These are phyloP conservation scores for Mus spretus DNA, from an alignment of 2,797 vertebrate species.

Conservation along the genomic window DNA sequence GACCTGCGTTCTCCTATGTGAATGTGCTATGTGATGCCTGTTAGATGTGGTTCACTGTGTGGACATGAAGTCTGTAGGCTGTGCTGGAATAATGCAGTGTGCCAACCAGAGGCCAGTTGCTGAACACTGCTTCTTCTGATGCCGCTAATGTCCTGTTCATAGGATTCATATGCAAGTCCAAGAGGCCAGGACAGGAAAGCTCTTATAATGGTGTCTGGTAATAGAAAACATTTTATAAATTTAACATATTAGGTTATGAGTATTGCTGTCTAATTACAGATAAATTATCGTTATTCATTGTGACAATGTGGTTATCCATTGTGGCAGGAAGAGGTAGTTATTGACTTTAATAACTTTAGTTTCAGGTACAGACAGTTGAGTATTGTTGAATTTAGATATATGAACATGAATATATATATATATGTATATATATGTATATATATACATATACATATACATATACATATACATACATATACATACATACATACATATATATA, in stretches of 20 bases:
- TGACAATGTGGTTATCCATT: background rate
- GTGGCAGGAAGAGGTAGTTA: slow-evolving; percentile 34
- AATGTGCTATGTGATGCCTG: background rate
- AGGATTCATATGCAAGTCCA: background rate
- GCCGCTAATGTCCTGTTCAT: background rate
- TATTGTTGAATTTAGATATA: background rate
- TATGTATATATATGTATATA: background rate
- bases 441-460: no score
- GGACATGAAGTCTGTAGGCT: background rate
- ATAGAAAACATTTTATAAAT: slow-evolving; percentile 11
- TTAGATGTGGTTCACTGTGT: background rate
- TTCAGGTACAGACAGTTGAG: background rate
- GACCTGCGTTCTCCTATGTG: background rate
- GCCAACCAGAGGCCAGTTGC: background rate
- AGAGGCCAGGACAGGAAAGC: background rate
- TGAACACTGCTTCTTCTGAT: background rate
- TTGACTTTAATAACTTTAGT: slow-evolving; percentile 38
- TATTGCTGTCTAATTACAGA: background rate
- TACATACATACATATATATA: no score
- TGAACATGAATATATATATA: background rate
- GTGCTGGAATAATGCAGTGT: background rate
- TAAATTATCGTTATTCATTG: background rate
- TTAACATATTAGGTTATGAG: background rate
- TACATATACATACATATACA: no score
- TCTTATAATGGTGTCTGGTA: slow-evolving; percentile 15